Percentiles rank a stretch among this genome's conserved stretches.
Conservation (phyloP, 1,140 invertebrate species). For the Coptotermes formosanus region DNA sequence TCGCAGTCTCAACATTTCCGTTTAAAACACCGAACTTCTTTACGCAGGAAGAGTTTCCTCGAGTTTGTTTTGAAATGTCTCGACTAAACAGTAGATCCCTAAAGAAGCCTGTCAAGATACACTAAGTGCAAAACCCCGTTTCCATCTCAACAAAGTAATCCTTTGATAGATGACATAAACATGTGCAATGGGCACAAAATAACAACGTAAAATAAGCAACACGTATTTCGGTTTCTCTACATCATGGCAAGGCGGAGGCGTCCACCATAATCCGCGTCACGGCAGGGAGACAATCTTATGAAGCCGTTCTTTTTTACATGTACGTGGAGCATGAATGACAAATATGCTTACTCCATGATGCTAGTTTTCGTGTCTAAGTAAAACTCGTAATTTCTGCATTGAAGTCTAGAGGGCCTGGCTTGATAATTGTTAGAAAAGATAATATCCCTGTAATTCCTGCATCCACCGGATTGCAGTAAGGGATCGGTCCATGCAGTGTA, state of each 20-base stretch:
- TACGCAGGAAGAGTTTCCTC: too few species aligned
- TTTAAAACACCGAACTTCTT: too few species aligned
- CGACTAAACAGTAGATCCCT: neutral
- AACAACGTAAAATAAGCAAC: neutral
- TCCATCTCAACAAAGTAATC: neutral
- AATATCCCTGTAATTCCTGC: too few species aligned
- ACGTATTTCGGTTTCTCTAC: neutral
- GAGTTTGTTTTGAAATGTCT: too few species aligned
- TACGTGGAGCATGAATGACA: neutral
- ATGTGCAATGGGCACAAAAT: neutral
- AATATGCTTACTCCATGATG: neutral
- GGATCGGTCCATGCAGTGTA: too few species aligned
- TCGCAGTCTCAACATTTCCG: too few species aligned
- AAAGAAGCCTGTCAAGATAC: neutral
- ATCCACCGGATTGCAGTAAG: too few species aligned
- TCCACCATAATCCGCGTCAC: neutral
- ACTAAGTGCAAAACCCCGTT: neutral
- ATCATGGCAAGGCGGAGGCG: neutral
- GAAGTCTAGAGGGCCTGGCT: too few species aligned
- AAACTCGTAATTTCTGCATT: too few species aligned
- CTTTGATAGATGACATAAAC: neutral
- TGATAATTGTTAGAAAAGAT: too few species aligned
- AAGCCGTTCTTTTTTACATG: neutral
- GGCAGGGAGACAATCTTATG: neutral
- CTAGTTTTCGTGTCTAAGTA: too few species aligned